Evolutionary conservation across 2,888 invertebrate species (phyloP).

Genomic region (Lysandra bellargus): DNA sequence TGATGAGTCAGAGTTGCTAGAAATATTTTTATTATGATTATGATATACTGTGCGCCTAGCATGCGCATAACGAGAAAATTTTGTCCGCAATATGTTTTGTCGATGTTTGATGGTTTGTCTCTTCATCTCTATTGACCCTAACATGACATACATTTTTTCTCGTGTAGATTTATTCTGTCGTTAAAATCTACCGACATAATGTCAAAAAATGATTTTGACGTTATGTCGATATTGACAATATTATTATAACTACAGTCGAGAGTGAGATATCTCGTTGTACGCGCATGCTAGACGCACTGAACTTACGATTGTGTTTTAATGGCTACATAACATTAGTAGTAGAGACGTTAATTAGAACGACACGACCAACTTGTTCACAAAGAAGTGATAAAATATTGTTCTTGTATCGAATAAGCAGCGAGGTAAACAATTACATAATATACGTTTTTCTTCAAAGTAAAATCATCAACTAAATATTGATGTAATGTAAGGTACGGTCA

Average conservation of each 20-base stretch:
- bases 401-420: not conserved
- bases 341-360: not conserved
- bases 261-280: too few species aligned
- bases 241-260: too few species aligned
- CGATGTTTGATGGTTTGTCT: too few species aligned
- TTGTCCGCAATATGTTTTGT: too few species aligned
- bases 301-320: not conserved
- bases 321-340: not conserved
- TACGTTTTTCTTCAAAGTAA: not conserved
- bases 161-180: too few species aligned
- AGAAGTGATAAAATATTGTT: conserved; percentile 2
- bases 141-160: too few species aligned
- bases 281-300: too few species aligned
- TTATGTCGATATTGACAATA: too few species aligned
- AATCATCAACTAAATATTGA: not conserved
- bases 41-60: not conserved
- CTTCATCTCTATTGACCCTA: too few species aligned
- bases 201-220: too few species aligned
- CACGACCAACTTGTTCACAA: not conserved
- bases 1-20: not conserved
- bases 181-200: too few species aligned
- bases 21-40: conserved; percentile 8
- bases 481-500: not conserved
- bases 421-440: not conserved
- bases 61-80: too few species aligned